Base-by-base conservation (phyloP, 2,888 invertebrate genomes). In the Epinotia demarniana region DNA sequence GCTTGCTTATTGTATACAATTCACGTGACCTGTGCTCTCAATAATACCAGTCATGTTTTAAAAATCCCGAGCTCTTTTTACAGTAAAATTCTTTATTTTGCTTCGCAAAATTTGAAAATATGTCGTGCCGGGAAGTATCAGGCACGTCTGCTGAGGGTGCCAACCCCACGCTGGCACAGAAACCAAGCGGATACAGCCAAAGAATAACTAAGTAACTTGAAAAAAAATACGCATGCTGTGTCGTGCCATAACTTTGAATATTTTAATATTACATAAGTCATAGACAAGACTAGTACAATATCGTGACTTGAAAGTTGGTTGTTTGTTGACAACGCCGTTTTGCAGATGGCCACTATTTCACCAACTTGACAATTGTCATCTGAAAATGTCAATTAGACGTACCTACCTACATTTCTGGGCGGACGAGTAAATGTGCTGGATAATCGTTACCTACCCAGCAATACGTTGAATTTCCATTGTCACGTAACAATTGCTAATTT, bases 121-220 rank as follows among this genome's bases (percentile, higher is more conserved):
- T 70, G 62, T 78, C 73, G 84, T 83, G 74, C 80, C 81, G 79
- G 79, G 78, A 77, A 63, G 85, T 83, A 78, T 79, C 83, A 77
- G 77, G 80, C 57, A 66, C 75, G 62, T 64, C 16, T 57, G 49
- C 53, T 43, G 72, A 16, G 55, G 72, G 85, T 83, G 78, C 83
- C 83, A 83, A 77, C 74, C 82, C 73, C 77, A 16, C 23, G 76
- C 79, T 81, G 82, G 79, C 77, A 81, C 80, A 60, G 67, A 71
- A 67, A 75, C 64, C 39, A 11, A 43, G 23, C 43, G 39, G 60
- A 60, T 64, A 72, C 72, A 55, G 46, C 66, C 64, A 60, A 71
- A 71, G 75, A 75, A 75, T 75, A 72, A 53, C 61, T 66, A 72
- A 75, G 75, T 72, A 49, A 58, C 27, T 69, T 33, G 49, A 60